Percentiles rank a stretch among this genome's conserved stretches.
Evolutionary conservation across 2,113 vertebrate species (phyloP).

Genomic region (Nycticorax nycticorax): DNA sequence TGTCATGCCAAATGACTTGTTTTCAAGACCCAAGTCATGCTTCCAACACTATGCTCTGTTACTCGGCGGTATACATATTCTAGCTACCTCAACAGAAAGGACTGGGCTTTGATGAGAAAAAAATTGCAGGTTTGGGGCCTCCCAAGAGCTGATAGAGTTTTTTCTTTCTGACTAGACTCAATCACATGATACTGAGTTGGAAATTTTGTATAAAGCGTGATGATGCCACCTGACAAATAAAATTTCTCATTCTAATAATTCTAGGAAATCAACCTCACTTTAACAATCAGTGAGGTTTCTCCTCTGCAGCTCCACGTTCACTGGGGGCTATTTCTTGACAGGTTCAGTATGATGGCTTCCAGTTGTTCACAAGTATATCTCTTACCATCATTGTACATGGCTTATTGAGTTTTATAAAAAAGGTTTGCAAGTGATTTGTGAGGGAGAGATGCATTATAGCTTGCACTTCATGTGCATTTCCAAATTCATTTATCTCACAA

Average conservation of each 20-base stretch:
- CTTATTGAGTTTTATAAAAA: slow-evolving; percentile 41
- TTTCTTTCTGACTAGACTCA: background rate
- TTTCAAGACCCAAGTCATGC: background rate
- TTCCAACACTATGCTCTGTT: background rate
- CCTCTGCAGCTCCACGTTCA: background rate
- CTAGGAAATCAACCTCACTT: background rate
- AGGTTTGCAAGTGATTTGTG: slow-evolving; percentile 33
- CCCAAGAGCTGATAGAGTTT: background rate
- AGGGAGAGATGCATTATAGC: background rate
- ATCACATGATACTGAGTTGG: background rate
- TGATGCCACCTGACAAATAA: background rate
- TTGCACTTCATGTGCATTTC: slow-evolving; percentile 16
- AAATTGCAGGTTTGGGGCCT: background rate
- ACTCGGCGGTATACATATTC: background rate
- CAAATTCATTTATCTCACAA: background rate
- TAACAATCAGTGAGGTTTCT: background rate
- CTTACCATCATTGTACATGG: background rate
- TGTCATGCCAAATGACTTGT: background rate
- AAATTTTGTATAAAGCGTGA: background rate
- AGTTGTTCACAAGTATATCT: background rate
- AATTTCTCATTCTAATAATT: background rate
- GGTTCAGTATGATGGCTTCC: background rate
- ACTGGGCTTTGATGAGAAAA: background rate
- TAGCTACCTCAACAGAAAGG: background rate
- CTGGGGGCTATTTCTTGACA: slow-evolving; percentile 1